Evolutionary conservation across 2,888 invertebrate species (phyloP).

Genomic region (Trachelus troglodyta): DNA sequence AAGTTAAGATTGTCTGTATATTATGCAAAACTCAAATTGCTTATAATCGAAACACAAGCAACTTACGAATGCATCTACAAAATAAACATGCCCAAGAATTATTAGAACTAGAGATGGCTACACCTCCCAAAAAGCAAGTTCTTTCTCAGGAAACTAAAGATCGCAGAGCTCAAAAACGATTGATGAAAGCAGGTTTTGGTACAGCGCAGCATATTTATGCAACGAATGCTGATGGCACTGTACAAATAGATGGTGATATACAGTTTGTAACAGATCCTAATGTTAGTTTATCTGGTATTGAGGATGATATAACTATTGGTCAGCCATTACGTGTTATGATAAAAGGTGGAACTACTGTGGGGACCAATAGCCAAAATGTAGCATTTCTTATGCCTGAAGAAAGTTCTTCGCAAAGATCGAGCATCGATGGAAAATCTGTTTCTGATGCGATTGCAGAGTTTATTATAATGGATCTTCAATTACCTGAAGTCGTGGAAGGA

Average conservation of each 20-base stretch:
- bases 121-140: slow-evolving; percentile 55
- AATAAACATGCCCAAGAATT: slow-evolving; percentile 66
- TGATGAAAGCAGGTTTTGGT: slow-evolving; percentile 51
- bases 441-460: slow-evolving; percentile 67
- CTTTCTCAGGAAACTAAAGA: slow-evolving; percentile 57
- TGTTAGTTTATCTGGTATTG: slow-evolving; percentile 55
- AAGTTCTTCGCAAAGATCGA: slow-evolving; percentile 39
- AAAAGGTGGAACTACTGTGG: slow-evolving; percentile 40
- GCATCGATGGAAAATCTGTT: slow-evolving; percentile 61
- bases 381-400: slow-evolving; percentile 59
- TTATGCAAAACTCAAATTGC: slow-evolving; percentile 68
- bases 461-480: slow-evolving; percentile 66
- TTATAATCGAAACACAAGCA: slow-evolving; percentile 68
- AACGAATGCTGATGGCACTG: slow-evolving; percentile 63
- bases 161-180: slow-evolving; percentile 54
- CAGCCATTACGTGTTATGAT: slow-evolving; percentile 54
- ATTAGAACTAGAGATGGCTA: slow-evolving; percentile 57
- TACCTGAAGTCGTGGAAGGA: slow-evolving; percentile 67
- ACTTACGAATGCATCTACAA: slow-evolving; percentile 68
- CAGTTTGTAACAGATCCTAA: slow-evolving; percentile 64
- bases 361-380: slow-evolving; percentile 49
- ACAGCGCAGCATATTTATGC: slow-evolving; percentile 61
- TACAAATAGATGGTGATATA: slow-evolving; percentile 64
- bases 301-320: slow-evolving; percentile 55
- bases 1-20: slow-evolving; percentile 67